Conservation (phyloP, 2,113 vertebrate species). For the Sialia sialis region DNA sequence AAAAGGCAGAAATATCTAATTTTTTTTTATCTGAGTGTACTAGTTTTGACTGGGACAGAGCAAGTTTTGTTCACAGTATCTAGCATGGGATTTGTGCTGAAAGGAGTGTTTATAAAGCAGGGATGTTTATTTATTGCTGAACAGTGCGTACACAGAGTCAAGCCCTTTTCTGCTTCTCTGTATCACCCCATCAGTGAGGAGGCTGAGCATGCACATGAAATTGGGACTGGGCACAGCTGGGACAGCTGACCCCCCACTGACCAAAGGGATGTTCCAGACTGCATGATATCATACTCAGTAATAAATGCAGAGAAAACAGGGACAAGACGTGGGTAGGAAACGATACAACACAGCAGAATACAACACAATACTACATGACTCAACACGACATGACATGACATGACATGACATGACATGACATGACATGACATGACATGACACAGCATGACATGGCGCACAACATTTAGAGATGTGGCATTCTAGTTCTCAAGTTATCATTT, state of each 20-base stretch:
- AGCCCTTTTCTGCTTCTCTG: background rate
- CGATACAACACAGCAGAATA: fast-evolving
- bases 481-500: background rate
- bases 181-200: fast-evolving
- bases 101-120: background rate
- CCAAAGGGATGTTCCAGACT: background rate
- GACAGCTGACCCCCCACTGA: background rate
- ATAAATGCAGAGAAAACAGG: background rate
- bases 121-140: background rate
- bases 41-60: background rate
- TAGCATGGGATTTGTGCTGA: background rate
- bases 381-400: background rate
- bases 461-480: background rate
- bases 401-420: background rate
- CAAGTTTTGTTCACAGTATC: background rate
- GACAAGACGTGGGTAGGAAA: background rate
- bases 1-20: background rate
- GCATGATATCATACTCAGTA: background rate
- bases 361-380: too few relatives aligned
- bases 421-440: background rate
- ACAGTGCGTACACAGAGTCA: background rate
- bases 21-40: background rate
- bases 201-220: background rate
- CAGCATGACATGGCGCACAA: background rate
- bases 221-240: background rate